phyloP scores from a whole-genome alignment of 2,888 invertebrate genomes.

The Serripes groenlandicus region DNA sequence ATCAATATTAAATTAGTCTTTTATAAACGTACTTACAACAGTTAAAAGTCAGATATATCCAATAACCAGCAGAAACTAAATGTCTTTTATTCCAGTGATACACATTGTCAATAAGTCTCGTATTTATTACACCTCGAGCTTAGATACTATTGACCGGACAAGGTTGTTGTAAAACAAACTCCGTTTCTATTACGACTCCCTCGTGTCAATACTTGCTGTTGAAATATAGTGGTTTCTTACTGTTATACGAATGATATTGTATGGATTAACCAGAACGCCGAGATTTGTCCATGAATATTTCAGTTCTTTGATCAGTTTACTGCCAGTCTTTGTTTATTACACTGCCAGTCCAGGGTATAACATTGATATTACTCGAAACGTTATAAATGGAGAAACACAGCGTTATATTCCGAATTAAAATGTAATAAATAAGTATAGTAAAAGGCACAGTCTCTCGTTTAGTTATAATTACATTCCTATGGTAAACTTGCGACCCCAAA shows the following conservation, averaged over 20 bases:
- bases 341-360: neutral
- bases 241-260: slow-evolving; percentile 2
- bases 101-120: neutral
- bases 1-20: neutral
- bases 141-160: neutral
- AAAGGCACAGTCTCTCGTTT: neutral
- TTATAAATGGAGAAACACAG: neutral
- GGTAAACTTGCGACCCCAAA: neutral
- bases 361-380: too few species aligned
- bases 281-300: slow-evolving; percentile 17
- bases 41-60: neutral
- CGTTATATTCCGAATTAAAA: neutral
- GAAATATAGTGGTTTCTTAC: neutral
- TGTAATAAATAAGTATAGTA: neutral
- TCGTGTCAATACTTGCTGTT: neutral
- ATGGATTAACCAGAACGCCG: neutral
- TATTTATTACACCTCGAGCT: neutral
- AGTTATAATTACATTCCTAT: neutral
- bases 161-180: neutral
- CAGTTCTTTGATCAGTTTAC: neutral
- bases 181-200: neutral
- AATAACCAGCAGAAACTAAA: neutral
- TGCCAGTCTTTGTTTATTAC: neutral
- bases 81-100: neutral
- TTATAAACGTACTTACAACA: neutral